Evolutionary conservation across 1,140 invertebrate species (phyloP), one percentile per base, ranked within the genome.

Genomic region (Drosophila lini): DNA sequence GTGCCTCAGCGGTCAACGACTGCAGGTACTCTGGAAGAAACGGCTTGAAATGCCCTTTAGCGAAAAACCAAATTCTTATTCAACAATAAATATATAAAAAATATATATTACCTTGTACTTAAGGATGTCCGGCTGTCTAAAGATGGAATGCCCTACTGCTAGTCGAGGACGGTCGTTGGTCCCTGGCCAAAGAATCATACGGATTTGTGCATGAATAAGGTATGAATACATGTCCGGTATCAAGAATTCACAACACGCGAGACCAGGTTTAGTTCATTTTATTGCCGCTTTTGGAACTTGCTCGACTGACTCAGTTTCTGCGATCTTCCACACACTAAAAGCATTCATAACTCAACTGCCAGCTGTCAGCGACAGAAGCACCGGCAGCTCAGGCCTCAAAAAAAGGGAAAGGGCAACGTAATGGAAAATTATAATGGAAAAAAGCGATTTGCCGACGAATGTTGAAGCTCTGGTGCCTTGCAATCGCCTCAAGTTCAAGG

Each of bases 131-230:
- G 63, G 60, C 56, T 47, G 28, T 52, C 32, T 45, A 13, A 15
- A 68, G 41, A 65, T 44, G 69, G 78, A 81, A 78, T 81, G 74
- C 52, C 50, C 52, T 55, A 61, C 47, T 58, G 65, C 25, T 57
- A 56, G 41, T 62, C 83, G 83, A 86, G 83, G 83, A 86, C 83
- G 83, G 83, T 86, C 83, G 63, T 88, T 86, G 83, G 83, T 69
- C 83, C 62, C 74, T 70, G 38, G 44, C 59, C 9, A 59, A 55
- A 47, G 38, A 47, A 63, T 40, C 10, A 32, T 47, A 44, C 41
- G 38, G 32, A 61, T 61, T 28, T 74, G 47, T 34, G 13, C 13
- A n/a, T 47, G 19, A 47, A 28, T 47, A 47, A 47, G 31, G 32
- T 34, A 63, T 13, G 25, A 50, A 59, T 74, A 56, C 44, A 48